Conservation (phyloP, 2,888 invertebrate species). For the Desoria tigrina region DNA sequence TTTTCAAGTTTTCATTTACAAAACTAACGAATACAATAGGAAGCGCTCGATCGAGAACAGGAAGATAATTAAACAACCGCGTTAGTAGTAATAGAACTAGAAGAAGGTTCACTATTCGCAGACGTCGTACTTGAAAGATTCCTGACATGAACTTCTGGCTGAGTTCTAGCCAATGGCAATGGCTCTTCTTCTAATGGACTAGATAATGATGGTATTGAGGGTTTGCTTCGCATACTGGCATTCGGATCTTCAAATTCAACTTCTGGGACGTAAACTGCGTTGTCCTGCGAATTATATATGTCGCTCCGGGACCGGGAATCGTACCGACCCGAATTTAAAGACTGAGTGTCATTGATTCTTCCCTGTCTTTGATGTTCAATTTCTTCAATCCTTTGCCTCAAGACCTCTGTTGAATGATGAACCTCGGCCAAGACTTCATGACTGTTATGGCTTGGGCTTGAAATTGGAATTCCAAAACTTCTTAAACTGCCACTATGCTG, state of each 20-base stretch:
- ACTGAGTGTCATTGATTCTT: not conserved
- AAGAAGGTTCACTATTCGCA: no score
- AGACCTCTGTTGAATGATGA: slow-evolving; percentile 38
- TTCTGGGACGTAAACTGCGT: slow-evolving; percentile 26
- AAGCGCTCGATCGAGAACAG: no score
- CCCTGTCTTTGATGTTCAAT: slow-evolving; percentile 23
- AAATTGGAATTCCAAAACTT: slow-evolving; percentile 17
- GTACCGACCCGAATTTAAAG: not conserved
- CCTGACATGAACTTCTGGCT: no score
- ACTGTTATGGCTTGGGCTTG: slow-evolving; percentile 24
- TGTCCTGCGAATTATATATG: slow-evolving; percentile 13
- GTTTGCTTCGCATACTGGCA: not conserved
- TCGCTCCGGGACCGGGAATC: not conserved
- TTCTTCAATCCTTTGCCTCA: slow-evolving; percentile 20
- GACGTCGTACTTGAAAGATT: no score
- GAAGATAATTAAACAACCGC: no score
- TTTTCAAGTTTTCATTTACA: no score
- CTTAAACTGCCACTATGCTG: slow-evolving; percentile 20
- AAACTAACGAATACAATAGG: no score
- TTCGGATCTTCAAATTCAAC: not conserved
- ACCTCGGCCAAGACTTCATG: slow-evolving; percentile 43
- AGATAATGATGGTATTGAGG: not conserved
- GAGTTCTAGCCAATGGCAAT: not conserved
- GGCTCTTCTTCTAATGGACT: slow-evolving; percentile 4
- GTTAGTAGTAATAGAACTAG: no score